Evolutionary conservation across 1,140 invertebrate genomes (phyloP).

Genomic region (Andrena cerasifolii): DNA sequence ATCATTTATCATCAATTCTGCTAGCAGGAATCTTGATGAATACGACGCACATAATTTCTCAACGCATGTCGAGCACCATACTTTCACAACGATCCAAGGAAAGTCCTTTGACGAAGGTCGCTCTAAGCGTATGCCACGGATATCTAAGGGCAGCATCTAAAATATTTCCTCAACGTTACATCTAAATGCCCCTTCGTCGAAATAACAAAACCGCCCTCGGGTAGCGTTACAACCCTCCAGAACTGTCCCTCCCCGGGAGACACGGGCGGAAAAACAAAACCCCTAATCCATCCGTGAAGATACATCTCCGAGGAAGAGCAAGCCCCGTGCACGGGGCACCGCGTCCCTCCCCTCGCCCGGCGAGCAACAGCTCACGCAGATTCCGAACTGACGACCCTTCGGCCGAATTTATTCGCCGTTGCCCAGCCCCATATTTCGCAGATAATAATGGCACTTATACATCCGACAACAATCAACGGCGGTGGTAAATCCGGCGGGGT

Average conservation of each 20-base stretch:
- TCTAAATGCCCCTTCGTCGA: neutral
- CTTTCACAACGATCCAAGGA: neutral
- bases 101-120: neutral
- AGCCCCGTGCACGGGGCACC: neutral
- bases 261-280: conserved; percentile 11
- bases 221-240: neutral
- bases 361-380: neutral
- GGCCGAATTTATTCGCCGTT: conserved; percentile 23
- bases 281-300: neutral
- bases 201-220: conserved; percentile 4
- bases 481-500: conserved; percentile 42
- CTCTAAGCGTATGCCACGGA: neutral
- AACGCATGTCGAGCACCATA: neutral
- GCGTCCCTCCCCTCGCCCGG: neutral
- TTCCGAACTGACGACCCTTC: neutral
- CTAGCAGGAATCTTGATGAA: no score
- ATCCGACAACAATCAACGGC: conserved; percentile 54
- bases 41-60: no score
- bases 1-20: no score
- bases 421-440: conserved; percentile 33
- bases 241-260: neutral
- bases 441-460: conserved; percentile 44
- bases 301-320: neutral
- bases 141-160: neutral
- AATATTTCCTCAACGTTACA: neutral